These are phyloP conservation scores for Phyllotreta cruciferae DNA, from an alignment of 2,888 invertebrate genomes.

Conservation along the genomic window DNA sequence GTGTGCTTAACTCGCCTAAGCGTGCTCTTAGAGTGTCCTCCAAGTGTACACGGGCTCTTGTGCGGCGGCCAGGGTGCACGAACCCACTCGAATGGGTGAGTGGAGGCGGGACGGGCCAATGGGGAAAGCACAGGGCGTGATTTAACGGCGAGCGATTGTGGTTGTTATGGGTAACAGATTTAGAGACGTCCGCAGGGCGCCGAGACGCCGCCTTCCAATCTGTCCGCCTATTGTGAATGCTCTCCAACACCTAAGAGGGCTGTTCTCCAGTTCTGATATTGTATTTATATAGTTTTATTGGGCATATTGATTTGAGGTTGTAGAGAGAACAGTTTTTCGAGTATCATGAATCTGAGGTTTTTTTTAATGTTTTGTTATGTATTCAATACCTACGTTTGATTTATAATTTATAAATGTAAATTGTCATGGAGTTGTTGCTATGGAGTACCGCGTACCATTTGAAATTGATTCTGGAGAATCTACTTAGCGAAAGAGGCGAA, in stretches of 20 bases:
- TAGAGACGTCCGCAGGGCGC: conserved; percentile 16
- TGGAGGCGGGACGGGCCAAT: conserved; percentile 27
- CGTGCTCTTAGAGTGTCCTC: conserved; percentile 62
- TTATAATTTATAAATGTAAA: conserved; percentile 29
- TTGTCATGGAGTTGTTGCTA: conserved; percentile 10
- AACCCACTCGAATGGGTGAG: conserved; percentile 29
- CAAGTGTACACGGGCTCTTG: conserved; percentile 62
- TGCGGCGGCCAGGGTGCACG: conserved; percentile 57
- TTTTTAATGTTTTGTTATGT: conserved; percentile 30
- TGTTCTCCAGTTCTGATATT: conserved; percentile 57
- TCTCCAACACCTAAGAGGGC: conserved; percentile 51
- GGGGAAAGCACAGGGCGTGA: conserved; percentile 23
- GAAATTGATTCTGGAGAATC: too few species aligned
- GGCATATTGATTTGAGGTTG: conserved; percentile 56
- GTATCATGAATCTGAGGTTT: conserved; percentile 42
- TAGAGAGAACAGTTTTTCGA: conserved; percentile 45
- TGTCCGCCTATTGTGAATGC: conserved; percentile 53
- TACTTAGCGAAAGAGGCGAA: too few species aligned
- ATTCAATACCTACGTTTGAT: conserved; percentile 6
- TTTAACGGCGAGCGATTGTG: conserved; percentile 7
- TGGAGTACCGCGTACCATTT: not conserved
- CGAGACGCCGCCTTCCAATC: conserved; percentile 39
- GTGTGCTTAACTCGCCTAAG: conserved; percentile 64
- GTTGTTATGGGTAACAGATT: conserved; percentile 22
- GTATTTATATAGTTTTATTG: conserved; percentile 62